These are phyloP conservation scores for Zygogramma bicolorata DNA, from an alignment of 2,888 invertebrate species.

Conservation along the genomic window DNA sequence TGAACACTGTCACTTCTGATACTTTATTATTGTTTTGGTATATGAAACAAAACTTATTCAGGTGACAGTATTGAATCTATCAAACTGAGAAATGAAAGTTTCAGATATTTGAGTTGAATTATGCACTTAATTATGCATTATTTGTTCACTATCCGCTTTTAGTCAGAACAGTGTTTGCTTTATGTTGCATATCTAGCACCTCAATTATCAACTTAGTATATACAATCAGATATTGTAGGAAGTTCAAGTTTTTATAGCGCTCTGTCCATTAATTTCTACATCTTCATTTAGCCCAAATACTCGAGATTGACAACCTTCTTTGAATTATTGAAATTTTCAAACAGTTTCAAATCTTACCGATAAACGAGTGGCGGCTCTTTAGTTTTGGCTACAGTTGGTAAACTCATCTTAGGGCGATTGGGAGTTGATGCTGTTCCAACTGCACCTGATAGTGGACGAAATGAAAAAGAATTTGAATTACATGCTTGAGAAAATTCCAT, in stretches of 20 bases:
- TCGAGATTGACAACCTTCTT: neutral
- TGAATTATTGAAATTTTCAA: neutral
- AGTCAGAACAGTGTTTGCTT: too few species aligned
- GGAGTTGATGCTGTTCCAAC: conserved; percentile 49
- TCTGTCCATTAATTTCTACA: too few species aligned
- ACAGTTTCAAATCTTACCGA: conserved; percentile 50
- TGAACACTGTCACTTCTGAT: too few species aligned
- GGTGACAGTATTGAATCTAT: too few species aligned
- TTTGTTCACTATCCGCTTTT: too few species aligned
- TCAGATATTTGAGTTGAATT: too few species aligned
- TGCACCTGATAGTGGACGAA: conserved; percentile 55
- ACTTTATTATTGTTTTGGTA: too few species aligned
- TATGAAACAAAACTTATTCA: too few species aligned
- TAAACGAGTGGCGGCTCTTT: conserved; percentile 60
- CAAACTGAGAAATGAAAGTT: too few species aligned
- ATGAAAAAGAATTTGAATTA: conserved; percentile 53
- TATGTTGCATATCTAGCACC: too few species aligned
- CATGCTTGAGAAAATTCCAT: conserved; percentile 56
- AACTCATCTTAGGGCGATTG: conserved; percentile 62
- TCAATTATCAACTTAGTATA: neutral
- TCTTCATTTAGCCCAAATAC: neutral
- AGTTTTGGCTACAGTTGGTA: conserved; percentile 59
- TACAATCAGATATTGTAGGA: neutral
- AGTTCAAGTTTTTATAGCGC: too few species aligned
- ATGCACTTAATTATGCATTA: too few species aligned